phyloP scores from a whole-genome alignment of 2,797 vertebrate species.

The Poeciliopsis turneri region DNA sequence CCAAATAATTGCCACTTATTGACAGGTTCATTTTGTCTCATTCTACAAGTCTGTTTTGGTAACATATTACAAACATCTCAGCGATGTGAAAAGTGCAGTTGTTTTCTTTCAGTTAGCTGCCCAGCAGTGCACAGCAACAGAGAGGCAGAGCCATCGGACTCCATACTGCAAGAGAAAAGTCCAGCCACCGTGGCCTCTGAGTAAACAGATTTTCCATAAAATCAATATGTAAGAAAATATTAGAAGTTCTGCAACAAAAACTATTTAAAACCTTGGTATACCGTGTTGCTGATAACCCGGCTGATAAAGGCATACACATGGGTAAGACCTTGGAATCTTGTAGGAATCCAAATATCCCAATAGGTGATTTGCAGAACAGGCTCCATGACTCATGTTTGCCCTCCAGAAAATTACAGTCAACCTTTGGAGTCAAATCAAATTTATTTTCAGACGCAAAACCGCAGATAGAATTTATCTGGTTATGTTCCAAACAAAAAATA shows the following conservation, averaged over 20 bases:
- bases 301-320: neutral
- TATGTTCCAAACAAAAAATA: neutral
- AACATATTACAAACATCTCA: neutral
- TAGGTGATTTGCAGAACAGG: neutral
- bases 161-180: neutral
- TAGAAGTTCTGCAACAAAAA: neutral
- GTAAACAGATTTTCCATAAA: neutral
- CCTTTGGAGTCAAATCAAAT: neutral
- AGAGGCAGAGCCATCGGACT: neutral
- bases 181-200: neutral
- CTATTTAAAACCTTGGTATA: neutral
- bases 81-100: neutral
- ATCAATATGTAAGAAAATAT: neutral
- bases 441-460: neutral
- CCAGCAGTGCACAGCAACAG: neutral
- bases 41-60: neutral
- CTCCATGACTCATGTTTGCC: neutral
- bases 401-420: neutral
- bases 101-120: neutral
- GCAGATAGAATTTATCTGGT: constrained; percentile 1
- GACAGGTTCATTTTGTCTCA: neutral
- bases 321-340: neutral
- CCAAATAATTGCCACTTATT: neutral
- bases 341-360: neutral
- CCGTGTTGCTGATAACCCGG: neutral